Percentiles rank a stretch among this genome's conserved stretches.
phyloP scores from a whole-genome alignment of 2,797 vertebrate species.

The Hemitrygon akajei region DNA sequence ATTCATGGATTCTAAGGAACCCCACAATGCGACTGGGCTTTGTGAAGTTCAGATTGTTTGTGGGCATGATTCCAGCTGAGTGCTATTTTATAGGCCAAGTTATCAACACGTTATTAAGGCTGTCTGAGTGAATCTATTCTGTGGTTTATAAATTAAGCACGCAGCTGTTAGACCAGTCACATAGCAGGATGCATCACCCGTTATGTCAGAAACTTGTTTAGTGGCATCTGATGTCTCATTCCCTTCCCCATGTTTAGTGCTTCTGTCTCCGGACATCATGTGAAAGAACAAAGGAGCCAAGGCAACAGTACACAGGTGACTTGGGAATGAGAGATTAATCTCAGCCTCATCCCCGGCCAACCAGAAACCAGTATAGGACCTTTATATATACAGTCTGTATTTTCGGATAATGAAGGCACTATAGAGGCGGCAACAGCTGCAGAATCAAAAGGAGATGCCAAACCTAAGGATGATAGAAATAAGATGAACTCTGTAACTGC shows the following conservation, averaged over 20 bases:
- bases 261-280: not conserved
- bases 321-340: no score
- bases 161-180: not conserved
- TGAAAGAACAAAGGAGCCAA: not conserved
- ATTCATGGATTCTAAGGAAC: not conserved
- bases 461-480: not conserved
- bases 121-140: not conserved
- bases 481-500: not conserved
- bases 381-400: no score
- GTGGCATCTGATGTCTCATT: not conserved
- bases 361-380: not conserved
- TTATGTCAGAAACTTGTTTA: not conserved
- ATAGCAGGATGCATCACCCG: not conserved
- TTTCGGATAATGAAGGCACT: not conserved
- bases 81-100: not conserved
- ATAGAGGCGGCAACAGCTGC: not conserved
- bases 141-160: not conserved
- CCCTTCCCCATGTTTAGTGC: not conserved
- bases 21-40: not conserved
- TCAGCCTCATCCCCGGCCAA: not conserved
- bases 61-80: not conserved
- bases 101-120: constrained; percentile 9
- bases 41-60: not conserved
- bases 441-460: not conserved
- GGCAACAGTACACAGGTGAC: not conserved